A percentile compares a stretch with the other conserved stretches of the same genome.
Conservation (phyloP, 2,797 vertebrate species). For the Hoplostethus atlanticus region DNA sequence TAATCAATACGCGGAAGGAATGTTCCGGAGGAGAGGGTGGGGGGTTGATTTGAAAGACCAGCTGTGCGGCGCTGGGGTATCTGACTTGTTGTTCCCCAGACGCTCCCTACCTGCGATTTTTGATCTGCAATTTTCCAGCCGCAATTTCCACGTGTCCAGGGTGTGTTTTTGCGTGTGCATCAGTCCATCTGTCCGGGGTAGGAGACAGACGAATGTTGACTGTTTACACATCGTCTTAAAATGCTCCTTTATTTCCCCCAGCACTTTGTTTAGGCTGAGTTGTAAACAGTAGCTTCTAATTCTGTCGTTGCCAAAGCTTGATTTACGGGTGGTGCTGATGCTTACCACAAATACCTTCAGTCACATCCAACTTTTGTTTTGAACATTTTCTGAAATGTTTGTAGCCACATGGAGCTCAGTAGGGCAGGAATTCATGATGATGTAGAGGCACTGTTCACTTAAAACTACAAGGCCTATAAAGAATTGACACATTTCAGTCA, state of each 20-base stretch:
- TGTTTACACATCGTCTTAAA: constrained; percentile 11
- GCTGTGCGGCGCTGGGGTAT: background rate
- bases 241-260: background rate
- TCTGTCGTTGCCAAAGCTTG: constrained; percentile 30
- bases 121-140: constrained; percentile 30
- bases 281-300: constrained; percentile 13
- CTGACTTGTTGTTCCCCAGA: background rate
- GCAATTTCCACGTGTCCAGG: constrained; percentile 27
- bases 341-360: constrained; percentile 23
- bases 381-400: background rate
- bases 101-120: constrained; percentile 26
- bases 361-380: constrained; percentile 28
- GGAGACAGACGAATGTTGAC: constrained; percentile 30
- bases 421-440: background rate
- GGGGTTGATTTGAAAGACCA: constrained; percentile 40
- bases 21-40: constrained; percentile 31
- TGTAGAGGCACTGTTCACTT: background rate
- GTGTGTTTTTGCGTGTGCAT: constrained; percentile 21
- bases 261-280: constrained; percentile 11
- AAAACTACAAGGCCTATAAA: background rate
- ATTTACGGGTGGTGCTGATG: constrained; percentile 46
- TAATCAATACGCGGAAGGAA: constrained; percentile 64
- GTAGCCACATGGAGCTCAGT: constrained; percentile 21
- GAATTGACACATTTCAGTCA: background rate
- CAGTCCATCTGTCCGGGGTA: constrained; percentile 30